Evolutionary conservation across 2,113 vertebrate genomes (phyloP).

Genomic region (Callithrix jacchus): DNA sequence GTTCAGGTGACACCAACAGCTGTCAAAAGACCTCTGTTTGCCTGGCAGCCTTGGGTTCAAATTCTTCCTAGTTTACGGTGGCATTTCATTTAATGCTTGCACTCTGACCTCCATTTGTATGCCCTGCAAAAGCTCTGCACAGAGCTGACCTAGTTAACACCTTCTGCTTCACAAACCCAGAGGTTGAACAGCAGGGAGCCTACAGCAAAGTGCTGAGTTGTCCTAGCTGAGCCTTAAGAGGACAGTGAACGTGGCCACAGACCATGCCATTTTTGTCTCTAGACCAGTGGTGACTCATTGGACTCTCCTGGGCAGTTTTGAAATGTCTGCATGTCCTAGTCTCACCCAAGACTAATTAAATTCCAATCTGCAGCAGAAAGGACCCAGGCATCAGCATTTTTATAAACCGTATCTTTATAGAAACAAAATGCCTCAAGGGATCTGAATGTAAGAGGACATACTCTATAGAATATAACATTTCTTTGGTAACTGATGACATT

Average conservation of each 20-base stretch:
- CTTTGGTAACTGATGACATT: neutral
- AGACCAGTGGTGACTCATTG: neutral
- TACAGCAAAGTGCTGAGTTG: neutral
- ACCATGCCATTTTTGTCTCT: neutral
- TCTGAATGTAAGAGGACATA: neutral
- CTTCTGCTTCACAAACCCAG: conserved; percentile 39
- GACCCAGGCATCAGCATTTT: neutral
- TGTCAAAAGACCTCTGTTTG: neutral
- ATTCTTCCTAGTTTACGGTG: neutral
- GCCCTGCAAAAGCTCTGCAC: neutral
- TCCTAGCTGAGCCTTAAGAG: neutral
- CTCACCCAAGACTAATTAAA: neutral
- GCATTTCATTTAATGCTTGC: neutral
- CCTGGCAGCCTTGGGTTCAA: conserved; percentile 28
- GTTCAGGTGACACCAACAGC: neutral
- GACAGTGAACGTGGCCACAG: neutral
- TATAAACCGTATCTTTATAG: neutral
- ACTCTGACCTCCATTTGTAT: neutral
- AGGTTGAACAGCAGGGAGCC: neutral
- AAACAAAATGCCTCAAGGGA: neutral
- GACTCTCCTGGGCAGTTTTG: neutral
- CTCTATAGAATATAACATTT: neutral
- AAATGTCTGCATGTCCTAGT: neutral
- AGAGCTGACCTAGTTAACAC: conserved; percentile 56
- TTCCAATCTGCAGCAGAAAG: neutral